Evolutionary conservation across 2,797 vertebrate species (phyloP), one percentile per base, ranked within the genome.

Genomic region (Carcharodon carcharias): DNA sequence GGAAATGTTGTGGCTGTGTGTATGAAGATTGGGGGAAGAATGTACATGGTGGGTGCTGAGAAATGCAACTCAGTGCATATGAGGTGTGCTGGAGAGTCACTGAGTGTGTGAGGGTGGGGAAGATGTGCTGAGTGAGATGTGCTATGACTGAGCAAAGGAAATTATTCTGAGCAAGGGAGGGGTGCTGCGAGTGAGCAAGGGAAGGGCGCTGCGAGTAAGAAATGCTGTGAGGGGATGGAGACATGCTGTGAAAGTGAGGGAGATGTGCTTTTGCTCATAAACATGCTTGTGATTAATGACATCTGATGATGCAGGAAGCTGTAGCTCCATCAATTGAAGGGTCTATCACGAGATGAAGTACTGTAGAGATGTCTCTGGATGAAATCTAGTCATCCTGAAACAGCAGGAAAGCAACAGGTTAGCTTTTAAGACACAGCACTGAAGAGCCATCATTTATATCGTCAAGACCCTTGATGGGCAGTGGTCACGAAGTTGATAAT

Each of bases 371-470:
- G 94, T 95, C 94, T 54, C 56, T 77, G 28, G 94, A 31, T 54
- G 69, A 35, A 71, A 95, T 69, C 45, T 95, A 95, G 26, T 95
- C 94, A 77, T 95, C 94, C 94, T 95, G 94, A 31, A 95, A 95
- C 8, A 95, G 61, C 69, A 77, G 50, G 50, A 63, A n/a, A 77
- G 94, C 16, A 77, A 71, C 28, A 77, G 94, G 69, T 95, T 95
- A 95, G 94, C 40, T 31, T 54, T 23, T 69, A 12, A 54, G 9
- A 1, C 45, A 28, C 65, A 71, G 63, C 23, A 65, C 65, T 50
- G 63, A 54, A 69, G 4, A 71, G 69, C 23, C 21, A 73, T 54
- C 23, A 69, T 95, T 71, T 56, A 71, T 23, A 40, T 92, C 16
- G 11, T 92, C 45, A 71, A 95, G 67, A 69, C 82, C 73, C 12